Percentiles rank a stretch among this genome's conserved stretches.
These are phyloP conservation scores for Pelvicachromis taeniatus DNA, from an alignment of 2,113 vertebrate genomes.

Conservation along the genomic window DNA sequence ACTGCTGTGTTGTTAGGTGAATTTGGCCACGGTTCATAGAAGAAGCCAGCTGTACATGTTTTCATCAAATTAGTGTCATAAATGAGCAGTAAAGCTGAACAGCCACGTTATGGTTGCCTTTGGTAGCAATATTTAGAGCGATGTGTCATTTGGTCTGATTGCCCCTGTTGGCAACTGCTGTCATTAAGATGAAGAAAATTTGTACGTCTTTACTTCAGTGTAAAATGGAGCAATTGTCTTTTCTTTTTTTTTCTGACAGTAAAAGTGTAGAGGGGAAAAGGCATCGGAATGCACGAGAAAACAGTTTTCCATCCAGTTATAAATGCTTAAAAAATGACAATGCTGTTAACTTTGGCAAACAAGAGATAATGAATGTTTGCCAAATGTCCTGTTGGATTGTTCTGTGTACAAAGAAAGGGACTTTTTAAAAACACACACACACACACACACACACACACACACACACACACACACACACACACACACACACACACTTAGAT, in stretches of 20 bases:
- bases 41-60: neutral
- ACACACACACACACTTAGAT: neutral
- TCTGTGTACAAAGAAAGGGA: neutral
- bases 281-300: neutral
- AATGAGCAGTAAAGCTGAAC: slow-evolving; percentile 3
- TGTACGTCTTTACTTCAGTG: neutral
- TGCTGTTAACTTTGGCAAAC: neutral
- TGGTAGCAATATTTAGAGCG: slow-evolving; percentile 9
- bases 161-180: neutral
- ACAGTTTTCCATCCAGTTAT: neutral
- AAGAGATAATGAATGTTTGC: neutral
- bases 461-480: neutral
- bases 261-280: neutral
- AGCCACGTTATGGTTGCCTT: neutral
- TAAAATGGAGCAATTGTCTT: neutral
- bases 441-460: neutral
- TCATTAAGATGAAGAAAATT: neutral
- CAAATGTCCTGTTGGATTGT: neutral
- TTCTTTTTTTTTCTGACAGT: neutral
- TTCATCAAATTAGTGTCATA: neutral
- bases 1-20: neutral
- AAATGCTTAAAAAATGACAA: neutral
- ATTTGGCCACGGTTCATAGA: neutral
- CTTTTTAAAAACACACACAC: neutral
- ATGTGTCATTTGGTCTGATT: slow-evolving; percentile 31